Conservation (phyloP, 2,888 invertebrate genomes). For the Smittia aterrima region DNA sequence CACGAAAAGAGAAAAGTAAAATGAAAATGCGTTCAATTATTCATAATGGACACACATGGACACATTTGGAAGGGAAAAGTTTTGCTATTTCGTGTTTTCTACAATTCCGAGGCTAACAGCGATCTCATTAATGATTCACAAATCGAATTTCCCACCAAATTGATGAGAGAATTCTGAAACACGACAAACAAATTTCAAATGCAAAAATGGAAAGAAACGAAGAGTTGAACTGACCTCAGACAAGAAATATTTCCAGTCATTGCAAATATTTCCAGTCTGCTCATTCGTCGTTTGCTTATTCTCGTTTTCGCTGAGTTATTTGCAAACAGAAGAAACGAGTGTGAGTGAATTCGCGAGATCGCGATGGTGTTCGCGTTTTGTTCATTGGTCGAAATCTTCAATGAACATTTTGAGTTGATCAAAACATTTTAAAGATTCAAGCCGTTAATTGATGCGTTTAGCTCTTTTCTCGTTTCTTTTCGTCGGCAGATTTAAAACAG, state of each 20-base stretch:
- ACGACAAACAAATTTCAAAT: not conserved
- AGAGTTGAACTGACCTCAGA: constrained; percentile 22
- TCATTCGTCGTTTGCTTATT: not conserved
- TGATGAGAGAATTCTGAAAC: not conserved
- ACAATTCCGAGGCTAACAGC: not conserved
- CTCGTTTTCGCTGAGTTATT: not conserved
- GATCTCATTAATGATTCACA: constrained; percentile 24
- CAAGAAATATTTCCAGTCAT: not conserved
- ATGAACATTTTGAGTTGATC: not conserved
- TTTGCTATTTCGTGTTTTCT: constrained; percentile 34
- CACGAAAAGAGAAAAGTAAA: not conserved
- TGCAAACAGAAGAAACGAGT: not conserved
- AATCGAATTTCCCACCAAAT: not conserved
- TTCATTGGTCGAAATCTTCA: constrained; percentile 20
- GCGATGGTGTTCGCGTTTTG: constrained; percentile 5
- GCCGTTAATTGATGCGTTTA: not conserved
- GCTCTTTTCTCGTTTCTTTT: not conserved
- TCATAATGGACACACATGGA: constrained; percentile 23
- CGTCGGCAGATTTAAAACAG: constrained; percentile 6
- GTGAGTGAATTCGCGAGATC: constrained; percentile 29
- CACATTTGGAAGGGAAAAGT: constrained; percentile 34
- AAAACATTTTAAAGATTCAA: not conserved
- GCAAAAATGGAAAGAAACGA: not conserved
- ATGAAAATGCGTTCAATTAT: constrained; percentile 38
- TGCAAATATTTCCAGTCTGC: not conserved